Percentiles rank a stretch among this genome's conserved stretches.
These are phyloP conservation scores for Austrolebias charrua DNA, from an alignment of 2,797 vertebrate species.

Conservation along the genomic window DNA sequence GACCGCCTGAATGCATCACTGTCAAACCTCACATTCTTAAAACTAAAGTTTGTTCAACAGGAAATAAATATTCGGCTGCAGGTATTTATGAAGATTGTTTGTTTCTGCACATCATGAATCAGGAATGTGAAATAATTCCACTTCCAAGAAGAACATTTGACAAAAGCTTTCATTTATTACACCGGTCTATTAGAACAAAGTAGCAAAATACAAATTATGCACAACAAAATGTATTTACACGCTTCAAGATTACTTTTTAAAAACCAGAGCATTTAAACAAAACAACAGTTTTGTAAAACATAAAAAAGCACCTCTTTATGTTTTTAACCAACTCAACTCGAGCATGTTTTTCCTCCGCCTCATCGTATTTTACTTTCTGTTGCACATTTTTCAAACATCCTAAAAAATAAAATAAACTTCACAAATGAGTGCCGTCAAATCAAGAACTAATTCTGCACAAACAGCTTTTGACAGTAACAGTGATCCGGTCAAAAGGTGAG, in stretches of 20 bases:
- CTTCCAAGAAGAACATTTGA: slow-evolving; percentile 37
- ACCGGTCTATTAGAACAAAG: slow-evolving; percentile 58
- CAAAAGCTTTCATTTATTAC: slow-evolving; percentile 68
- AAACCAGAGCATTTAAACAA: slow-evolving; percentile 36
- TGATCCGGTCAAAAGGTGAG: slow-evolving; percentile 4
- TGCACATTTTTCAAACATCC: slow-evolving; percentile 25
- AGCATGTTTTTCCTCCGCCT: slow-evolving; percentile 6
- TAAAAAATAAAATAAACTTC: not conserved
- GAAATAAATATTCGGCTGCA: too few relatives aligned
- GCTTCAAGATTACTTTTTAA: slow-evolving; percentile 33
- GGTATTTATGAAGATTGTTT: too few relatives aligned
- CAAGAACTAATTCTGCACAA: not conserved
- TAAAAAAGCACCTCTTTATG: slow-evolving; percentile 41
- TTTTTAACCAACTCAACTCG: not conserved
- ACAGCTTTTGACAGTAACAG: slow-evolving; percentile 1
- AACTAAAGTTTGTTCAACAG: too few relatives aligned
- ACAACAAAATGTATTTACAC: slow-evolving; percentile 54
- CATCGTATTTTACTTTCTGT: not conserved
- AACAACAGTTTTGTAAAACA: slow-evolving; percentile 30
- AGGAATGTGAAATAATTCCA: not conserved
- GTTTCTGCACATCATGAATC: too few relatives aligned
- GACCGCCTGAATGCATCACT: too few relatives aligned
- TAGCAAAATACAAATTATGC: slow-evolving; percentile 52
- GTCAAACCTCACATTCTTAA: too few relatives aligned
- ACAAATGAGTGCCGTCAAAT: slow-evolving; percentile 10